Evolutionary conservation across 1,140 invertebrate species (phyloP), one percentile per base, ranked within the genome.

Genomic region (Drosophila nikananu): DNA sequence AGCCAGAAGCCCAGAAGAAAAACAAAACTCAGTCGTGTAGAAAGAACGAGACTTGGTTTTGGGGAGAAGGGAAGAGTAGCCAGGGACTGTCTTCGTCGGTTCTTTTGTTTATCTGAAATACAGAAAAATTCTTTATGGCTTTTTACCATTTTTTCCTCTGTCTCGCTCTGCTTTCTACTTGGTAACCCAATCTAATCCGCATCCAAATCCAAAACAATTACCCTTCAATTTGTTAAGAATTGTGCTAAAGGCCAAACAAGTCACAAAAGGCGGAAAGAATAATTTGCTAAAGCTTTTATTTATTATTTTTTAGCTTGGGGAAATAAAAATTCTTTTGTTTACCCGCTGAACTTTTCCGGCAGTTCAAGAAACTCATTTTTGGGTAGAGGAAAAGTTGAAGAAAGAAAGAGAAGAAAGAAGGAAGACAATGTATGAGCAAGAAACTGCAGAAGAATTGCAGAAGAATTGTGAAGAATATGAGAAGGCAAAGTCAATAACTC

Each of bases 201-300:
- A 65, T 68, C 55, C n/a, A 35, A 66, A 81, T 64, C 66, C 66
- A 60, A 77, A 70, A 79, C 60, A 79, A 75, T 83, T 86, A 86
- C 83, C 83, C 82, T 86, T 86, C 83, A 86, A 87, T 86, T 86
- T 87, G 83, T 65, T 68, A 80, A 51, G 76, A 77, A 77, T 57
- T 70, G 74, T 74, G 74, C 74, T 52, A 77, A 68, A 77, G 57
- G 74, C 55, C 72, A 67, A 67, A 52, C n/a, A 21, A 60, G 35
- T 55, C 37, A 35, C 44, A 42, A 65, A 65, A 75, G 54, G 54
- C 32, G 42, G 52, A 55, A 77, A 21, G 70, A 73, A 73, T 73
- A 55, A 73, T 61, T 60, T 73, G 46, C 71, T 44, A 44, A 73
- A 61, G 42, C 55, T 73, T 49, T 30, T 61, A 60, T 60, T 72